Evolutionary conservation across 2,113 vertebrate genomes (phyloP), one percentile per base, ranked within the genome.

Genomic region (Leucosticte australis): DNA sequence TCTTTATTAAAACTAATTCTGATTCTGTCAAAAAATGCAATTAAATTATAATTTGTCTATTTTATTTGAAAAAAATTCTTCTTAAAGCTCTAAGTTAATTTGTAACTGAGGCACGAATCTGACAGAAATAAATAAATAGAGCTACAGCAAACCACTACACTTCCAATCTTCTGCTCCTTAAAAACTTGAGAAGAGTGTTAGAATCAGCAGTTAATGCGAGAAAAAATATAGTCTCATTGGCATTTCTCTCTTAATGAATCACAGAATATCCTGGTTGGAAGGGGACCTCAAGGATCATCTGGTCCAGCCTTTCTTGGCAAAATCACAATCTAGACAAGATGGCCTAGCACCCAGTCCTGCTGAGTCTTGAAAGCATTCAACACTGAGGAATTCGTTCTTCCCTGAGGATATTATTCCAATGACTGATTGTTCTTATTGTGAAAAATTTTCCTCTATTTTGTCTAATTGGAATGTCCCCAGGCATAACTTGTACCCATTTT

Each of bases 121-220:
- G 42, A 56, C 30, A 92, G 31, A 85, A 93, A 88, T 59, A 87
- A 89, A 74, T 59, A 75, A 85, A 42, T 83, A 46, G 10, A 93
- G 35, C 7, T 65, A 23, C 16, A 65, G 26, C 6, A 90, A 91
- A 47, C 21, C 26, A 47, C 26, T 52, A 49, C 5, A 41, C 6
- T 68, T 83, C 87, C 30, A 39, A 47, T 76, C 24, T 57, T 49
- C 41, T 69, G 15, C 33, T 71, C 42, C 35, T 78, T 75, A 59
- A 89, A 92, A 83, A n/a, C 56, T 75, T 4, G 0, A 83, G 55
- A 96, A 71, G 8, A 63, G 35, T 52, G 22, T 67, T 87, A 74
- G 64, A 84, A 86, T 65, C 95, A 79, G 35, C 83, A 74, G 62
- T 85, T 94, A 96, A 93, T 93, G 87, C 67, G 76, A 93, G 91